Conservation (phyloP, 2,113 vertebrate species). For the Cynoglossus semilaevis region DNA sequence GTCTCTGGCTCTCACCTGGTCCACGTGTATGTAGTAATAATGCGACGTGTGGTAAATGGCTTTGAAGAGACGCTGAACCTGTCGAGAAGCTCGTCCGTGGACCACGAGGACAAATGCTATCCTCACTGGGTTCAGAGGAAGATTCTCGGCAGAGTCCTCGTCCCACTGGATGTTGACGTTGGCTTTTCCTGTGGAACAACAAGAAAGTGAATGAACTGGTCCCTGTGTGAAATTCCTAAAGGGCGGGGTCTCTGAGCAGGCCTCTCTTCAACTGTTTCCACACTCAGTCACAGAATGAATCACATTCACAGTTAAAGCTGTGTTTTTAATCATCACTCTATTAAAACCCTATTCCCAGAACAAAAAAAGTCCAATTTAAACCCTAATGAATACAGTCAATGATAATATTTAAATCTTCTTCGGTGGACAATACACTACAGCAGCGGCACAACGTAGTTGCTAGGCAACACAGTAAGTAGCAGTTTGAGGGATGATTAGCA, state of each 20-base stretch:
- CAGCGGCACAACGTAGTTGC: slow-evolving; percentile 32
- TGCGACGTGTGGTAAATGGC: slow-evolving; percentile 96
- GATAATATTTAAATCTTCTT: slow-evolving; percentile 29
- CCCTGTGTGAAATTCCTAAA: too few species aligned
- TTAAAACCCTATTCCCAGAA: background rate
- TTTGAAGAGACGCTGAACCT: slow-evolving; percentile 96
- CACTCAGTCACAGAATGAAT: slow-evolving; percentile 40
- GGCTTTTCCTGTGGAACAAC: slow-evolving; percentile 84
- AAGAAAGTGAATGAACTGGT: background rate
- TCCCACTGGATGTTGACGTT: slow-evolving; percentile 93
- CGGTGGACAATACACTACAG: slow-evolving; percentile 14
- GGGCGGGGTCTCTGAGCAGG: background rate
- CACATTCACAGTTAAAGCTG: slow-evolving; percentile 18
- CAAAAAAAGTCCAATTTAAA: slow-evolving; percentile 17
- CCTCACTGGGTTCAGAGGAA: slow-evolving; percentile 85
- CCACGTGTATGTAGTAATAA: slow-evolving; percentile 98
- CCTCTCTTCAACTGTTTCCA: background rate
- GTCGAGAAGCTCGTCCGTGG: slow-evolving; percentile 92
- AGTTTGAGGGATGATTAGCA: slow-evolving; percentile 29
- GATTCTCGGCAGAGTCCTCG: slow-evolving; percentile 87
- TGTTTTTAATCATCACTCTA: slow-evolving; percentile 6
- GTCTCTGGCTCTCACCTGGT: slow-evolving; percentile 81
- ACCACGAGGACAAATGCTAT: slow-evolving; percentile 96
- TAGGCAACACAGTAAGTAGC: slow-evolving; percentile 25
- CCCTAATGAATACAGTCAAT: slow-evolving; percentile 24